Base-by-base conservation (phyloP, 2,888 invertebrate genomes). In the Meiosimyza decipiens region DNA sequence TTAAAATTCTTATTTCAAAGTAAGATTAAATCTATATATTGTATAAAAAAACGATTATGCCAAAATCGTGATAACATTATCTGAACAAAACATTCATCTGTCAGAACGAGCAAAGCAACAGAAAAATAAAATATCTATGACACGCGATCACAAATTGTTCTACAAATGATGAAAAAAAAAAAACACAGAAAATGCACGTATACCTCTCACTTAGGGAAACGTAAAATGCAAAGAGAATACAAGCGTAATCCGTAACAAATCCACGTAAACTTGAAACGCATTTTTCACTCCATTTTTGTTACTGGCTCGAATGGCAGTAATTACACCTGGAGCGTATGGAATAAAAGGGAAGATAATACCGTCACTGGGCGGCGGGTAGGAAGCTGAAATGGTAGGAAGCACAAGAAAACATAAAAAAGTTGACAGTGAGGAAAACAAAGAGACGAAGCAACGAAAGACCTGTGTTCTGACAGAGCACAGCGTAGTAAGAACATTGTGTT, bases 111-210 rank as follows among this genome's bases (percentile, higher is more conserved):
- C 40, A 66, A 15, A 33, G 15, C 52, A 28, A 13, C 12, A 18
- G 28, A 28, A 57, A 18, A 57, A 2, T 22, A 54, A 57, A 57
- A 22, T 57, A 13, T 28, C 15, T 33, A 22, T 15, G 50, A 66
- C 54, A 54, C 52, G 54, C 66, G 66, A 66, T 66, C 54, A n/a
- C 66, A 66, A 66, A 55, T 52, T 52, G 55, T 54, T n/a, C 40
- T n/a, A 66, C 40, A 52, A 54, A 66, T 64, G 22, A 13, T 28
- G 62, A 6, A 13, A 40, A 22, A 66, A 16, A 12, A 22, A 22
- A 22, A 22, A 22, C 22, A 22, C 18, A 52, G n/a, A 52, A 52
- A 28, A 50, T 57, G 40, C 40, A 40, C 40, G 40, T 40, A 40
- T 6, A 40, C 40, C 9, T 1, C 40, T 40, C 40, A 40, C 40